Evolutionary conservation across 2,797 vertebrate genomes (phyloP), one percentile per base, ranked within the genome.

Genomic region (Odontamblyopus rebecca): DNA sequence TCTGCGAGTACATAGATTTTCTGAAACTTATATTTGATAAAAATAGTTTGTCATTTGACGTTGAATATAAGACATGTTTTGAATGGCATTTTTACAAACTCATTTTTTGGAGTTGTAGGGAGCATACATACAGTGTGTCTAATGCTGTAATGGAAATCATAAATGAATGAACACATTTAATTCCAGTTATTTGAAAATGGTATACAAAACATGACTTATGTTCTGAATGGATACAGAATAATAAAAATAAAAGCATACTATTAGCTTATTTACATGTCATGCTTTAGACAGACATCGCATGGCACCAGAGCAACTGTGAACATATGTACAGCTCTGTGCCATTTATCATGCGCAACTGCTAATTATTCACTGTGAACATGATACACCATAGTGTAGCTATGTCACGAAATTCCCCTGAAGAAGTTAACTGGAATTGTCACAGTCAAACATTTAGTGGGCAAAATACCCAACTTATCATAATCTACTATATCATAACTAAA

Each of bases 351-450:
- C 68, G 57, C 7, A 63, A 7, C 38, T 32, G n/a, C 27, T 77
- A 53, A 44, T 32, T 15, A 78, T 62, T 32, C 60, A 3, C 68
- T 27, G 65, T 72, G 69, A 73, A 64, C 70, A 13, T 18, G 64
- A 61, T 68, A 5, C 16, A 63, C 67, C 5, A 29, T 38, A 32
- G 57, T 30, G 27, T 23, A 44, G 41, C 72, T 70, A 35, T 8
- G 32, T 71, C 77, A 79, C 69, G 30, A 63, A 19, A 50, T 75
- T 83, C 72, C 89, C 84, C 83, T 87, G 83, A 86, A 89, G 76
- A 57, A 57, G 54, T 57, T 76, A 79, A 71, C 67, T 83, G 75
- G 74, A 88, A 85, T 81, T 70, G 73, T 82, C 85, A 83, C 77
- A 84, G 75, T 83, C 63, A 67, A 32, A 18, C 75, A 15, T 67